Evolutionary conservation across 2,113 vertebrate genomes (phyloP), one percentile per base, ranked within the genome.

Genomic region (Typhlomys cinereus): DNA sequence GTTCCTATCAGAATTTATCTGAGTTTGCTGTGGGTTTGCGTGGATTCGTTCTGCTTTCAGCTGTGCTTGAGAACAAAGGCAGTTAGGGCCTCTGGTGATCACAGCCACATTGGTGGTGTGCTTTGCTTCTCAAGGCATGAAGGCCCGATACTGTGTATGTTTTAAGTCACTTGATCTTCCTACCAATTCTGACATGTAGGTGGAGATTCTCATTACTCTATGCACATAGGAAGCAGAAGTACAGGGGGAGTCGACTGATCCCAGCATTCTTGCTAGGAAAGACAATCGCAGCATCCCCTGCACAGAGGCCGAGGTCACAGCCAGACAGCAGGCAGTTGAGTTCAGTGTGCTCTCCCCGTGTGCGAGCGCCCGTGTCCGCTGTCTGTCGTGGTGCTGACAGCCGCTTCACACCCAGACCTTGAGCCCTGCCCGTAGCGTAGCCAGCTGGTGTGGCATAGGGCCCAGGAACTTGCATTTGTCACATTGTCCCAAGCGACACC

Each of bases 231-330:
- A 87, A 69, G 48, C 70, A 4, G 17, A 85, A 39, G 46, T 89
- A 39, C 29, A 10, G 39, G 61, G 52, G 0, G 2, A 25, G 31
- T 25, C 8, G 6, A 39, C 9, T 23, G 50, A 29, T 48, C 8
- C 17, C 17, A 46, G 61, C 39, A 21, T 12, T 36, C 5, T 17
- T 0, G 0, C 70, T n/a, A 1, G 0, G 21, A 17, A 12, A 0
- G 2, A 1, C 8, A 1, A 0, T 29, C 23, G 18, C 31, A 2
- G 36, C 62, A 34, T 46, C 20, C 23, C 25, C 44, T 0, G 0
- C 23, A 10, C 8, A 20, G 23, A 20, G 25, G 48, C 73, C 3
- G 21, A n/a, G 78, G 54, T 39, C 27, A 4, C 34, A 15, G 39
- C 44, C 21, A 4, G 20, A 57, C 13, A 14, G 44, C 3, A 7